Evolutionary conservation across 2,797 vertebrate species (phyloP).

Genomic region (Alca torda): DNA sequence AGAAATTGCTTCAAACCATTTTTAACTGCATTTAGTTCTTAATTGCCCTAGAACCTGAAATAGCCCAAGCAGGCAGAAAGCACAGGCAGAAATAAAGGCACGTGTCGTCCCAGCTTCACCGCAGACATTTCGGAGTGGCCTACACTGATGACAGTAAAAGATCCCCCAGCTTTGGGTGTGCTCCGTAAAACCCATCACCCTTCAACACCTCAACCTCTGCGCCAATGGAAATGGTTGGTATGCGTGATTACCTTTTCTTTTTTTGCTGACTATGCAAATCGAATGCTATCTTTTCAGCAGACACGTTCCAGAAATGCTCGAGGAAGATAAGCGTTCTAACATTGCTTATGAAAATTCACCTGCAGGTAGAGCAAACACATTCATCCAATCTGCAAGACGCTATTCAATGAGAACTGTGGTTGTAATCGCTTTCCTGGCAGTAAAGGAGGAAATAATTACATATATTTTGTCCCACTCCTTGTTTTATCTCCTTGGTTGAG

Average conservation of each 20-base stretch:
- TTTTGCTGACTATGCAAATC: background rate
- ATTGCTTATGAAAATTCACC: background rate
- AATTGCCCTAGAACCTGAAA: constrained; percentile 36
- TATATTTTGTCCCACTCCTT: background rate
- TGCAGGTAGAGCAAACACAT: background rate
- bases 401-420: background rate
- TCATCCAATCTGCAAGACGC: background rate
- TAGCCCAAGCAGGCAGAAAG: constrained; percentile 14
- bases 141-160: background rate
- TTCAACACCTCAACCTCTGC: background rate
- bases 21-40: constrained; percentile 16
- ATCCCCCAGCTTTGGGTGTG: background rate
- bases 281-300: background rate
- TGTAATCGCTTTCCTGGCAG: background rate
- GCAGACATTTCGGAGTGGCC: background rate
- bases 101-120: constrained; percentile 11
- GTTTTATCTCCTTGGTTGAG: background rate
- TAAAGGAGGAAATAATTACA: background rate
- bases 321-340: background rate
- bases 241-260: background rate
- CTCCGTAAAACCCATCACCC: background rate
- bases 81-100: background rate
- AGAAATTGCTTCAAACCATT: background rate
- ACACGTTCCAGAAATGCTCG: background rate
- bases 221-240: background rate